phyloP scores from a whole-genome alignment of 2,113 vertebrate genomes.

The Mustela nigripes region DNA sequence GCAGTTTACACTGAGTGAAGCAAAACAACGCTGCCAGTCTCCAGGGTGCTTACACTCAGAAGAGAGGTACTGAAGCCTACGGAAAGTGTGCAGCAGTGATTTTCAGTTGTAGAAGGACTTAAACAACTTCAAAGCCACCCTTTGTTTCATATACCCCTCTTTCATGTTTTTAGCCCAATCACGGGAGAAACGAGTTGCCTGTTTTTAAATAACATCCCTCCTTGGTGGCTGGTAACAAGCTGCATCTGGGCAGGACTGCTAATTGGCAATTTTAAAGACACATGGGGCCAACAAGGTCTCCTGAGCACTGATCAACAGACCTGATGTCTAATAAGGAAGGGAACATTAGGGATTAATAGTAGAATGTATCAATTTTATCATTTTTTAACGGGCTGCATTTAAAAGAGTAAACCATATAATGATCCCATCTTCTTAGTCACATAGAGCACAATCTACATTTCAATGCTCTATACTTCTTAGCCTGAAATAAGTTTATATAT shows the following conservation, averaged over 20 bases:
- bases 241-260: slow-evolving; percentile 50
- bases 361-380: slow-evolving; percentile 51
- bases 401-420: slow-evolving; percentile 46
- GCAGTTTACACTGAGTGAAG: slow-evolving; percentile 75
- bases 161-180: slow-evolving; percentile 9
- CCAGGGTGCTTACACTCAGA: slow-evolving; percentile 68
- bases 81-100: neutral
- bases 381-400: slow-evolving; percentile 50
- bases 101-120: slow-evolving; percentile 55
- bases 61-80: neutral
- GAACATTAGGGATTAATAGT: slow-evolving; percentile 30
- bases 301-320: slow-evolving; percentile 64
- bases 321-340: slow-evolving; percentile 29
- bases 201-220: slow-evolving; percentile 45
- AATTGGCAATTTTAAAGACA: slow-evolving; percentile 80
- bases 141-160: neutral
- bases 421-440: neutral
- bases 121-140: neutral
- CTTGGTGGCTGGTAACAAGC: slow-evolving; percentile 56
- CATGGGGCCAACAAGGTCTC: slow-evolving; percentile 59
- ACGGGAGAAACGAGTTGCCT: neutral
- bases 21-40: slow-evolving; percentile 73
- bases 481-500: neutral
- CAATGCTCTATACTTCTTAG: neutral
- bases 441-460: neutral